These are phyloP conservation scores for Ligdia adustata DNA, from an alignment of 2,888 invertebrate genomes.

Conservation along the genomic window DNA sequence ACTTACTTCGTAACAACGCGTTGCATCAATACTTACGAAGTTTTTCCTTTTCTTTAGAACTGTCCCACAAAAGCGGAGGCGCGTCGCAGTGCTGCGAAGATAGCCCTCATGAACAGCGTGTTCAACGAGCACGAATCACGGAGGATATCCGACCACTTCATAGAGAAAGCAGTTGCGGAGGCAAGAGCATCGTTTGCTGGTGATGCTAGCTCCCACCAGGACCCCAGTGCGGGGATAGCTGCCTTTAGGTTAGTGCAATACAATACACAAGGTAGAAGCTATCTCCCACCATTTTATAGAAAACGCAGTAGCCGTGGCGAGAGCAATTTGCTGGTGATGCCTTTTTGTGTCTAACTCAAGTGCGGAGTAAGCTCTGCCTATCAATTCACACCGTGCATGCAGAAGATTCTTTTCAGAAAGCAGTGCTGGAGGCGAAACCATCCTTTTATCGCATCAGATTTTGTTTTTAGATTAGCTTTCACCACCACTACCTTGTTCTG, in stretches of 20 bases:
- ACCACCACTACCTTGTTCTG: no score
- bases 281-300: slow-evolving; percentile 97
- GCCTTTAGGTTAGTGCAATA: slow-evolving; percentile 85
- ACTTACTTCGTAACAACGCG: no score
- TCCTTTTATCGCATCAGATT: no score
- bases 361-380: slow-evolving; percentile 88
- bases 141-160: slow-evolving; percentile 96
- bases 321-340: slow-evolving; percentile 89
- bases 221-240: slow-evolving; percentile 88
- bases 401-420: no score
- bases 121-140: slow-evolving; percentile 98
- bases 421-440: no score
- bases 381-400: no score
- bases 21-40: no score
- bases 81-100: slow-evolving; percentile 96
- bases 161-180: slow-evolving; percentile 96
- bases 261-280: no score
- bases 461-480: no score
- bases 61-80: slow-evolving; percentile 98
- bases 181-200: slow-evolving; percentile 94
- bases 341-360: slow-evolving; percentile 85
- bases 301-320: slow-evolving; percentile 96
- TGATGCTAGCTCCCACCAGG: slow-evolving; percentile 85
- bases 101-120: slow-evolving; percentile 98
- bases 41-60: slow-evolving; percentile 83